Conservation (phyloP, 2,888 invertebrate species). For the Empis stercorea region DNA sequence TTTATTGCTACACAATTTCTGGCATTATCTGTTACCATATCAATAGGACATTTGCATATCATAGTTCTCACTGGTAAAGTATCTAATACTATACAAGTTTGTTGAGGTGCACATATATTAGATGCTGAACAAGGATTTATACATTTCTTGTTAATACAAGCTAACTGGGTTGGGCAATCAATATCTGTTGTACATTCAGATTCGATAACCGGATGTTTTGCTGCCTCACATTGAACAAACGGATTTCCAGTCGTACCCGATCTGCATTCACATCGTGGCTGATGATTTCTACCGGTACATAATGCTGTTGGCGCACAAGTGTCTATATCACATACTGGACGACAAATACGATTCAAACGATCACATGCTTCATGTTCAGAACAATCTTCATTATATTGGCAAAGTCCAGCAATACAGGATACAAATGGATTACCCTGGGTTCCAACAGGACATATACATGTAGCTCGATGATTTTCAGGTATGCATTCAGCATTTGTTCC, state of each 20-base stretch:
- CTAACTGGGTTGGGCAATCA: slow-evolving; percentile 60
- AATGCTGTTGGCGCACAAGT: slow-evolving; percentile 65
- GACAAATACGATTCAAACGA: slow-evolving; percentile 66
- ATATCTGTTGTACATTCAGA: slow-evolving; percentile 59
- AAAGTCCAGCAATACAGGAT: slow-evolving; percentile 69
- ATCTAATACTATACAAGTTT: slow-evolving; percentile 66
- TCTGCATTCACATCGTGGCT: slow-evolving; percentile 64
- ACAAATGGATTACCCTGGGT: slow-evolving; percentile 72
- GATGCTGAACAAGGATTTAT: slow-evolving; percentile 61
- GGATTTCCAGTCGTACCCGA: slow-evolving; percentile 68
- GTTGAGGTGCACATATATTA: slow-evolving; percentile 61
- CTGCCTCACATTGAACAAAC: slow-evolving; percentile 49
- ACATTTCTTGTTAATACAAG: slow-evolving; percentile 65
- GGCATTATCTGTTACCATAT: slow-evolving; percentile 59
- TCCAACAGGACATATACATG: slow-evolving; percentile 72
- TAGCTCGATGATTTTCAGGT: slow-evolving; percentile 60
- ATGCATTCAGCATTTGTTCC: slow-evolving; percentile 68
- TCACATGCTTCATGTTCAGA: slow-evolving; percentile 75
- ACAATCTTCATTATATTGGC: slow-evolving; percentile 82
- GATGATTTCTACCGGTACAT: slow-evolving; percentile 64
- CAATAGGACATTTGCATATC: slow-evolving; percentile 75
- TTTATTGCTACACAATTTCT: slow-evolving; percentile 55
- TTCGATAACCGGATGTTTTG: slow-evolving; percentile 30
- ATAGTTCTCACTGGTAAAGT: slow-evolving; percentile 69
- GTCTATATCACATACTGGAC: slow-evolving; percentile 69